phyloP scores from a whole-genome alignment of 2,888 invertebrate genomes.

The Tenthredo notha region DNA sequence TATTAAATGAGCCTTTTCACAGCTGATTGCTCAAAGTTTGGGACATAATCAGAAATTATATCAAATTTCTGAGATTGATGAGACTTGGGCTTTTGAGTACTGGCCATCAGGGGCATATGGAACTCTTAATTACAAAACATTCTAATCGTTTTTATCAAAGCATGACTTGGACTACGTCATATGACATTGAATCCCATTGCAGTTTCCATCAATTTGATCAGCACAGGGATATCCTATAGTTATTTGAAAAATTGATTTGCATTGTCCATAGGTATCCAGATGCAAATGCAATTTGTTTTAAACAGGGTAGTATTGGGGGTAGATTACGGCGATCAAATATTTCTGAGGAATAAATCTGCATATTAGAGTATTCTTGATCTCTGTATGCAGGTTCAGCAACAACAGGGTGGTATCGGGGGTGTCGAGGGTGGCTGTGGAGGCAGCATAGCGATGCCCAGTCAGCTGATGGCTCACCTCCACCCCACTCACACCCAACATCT shows the following conservation, averaged over 20 bases:
- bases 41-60: no score
- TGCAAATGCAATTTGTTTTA: not conserved
- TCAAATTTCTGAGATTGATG: no score
- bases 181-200: not conserved
- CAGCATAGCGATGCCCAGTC: slow-evolving; percentile 79
- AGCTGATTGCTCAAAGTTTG: no score
- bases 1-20: no score
- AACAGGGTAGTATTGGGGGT: not conserved
- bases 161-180: not conserved
- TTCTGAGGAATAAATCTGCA: slow-evolving; percentile 25
- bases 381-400: slow-evolving; percentile 68
- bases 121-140: no score
- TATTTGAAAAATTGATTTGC: not conserved
- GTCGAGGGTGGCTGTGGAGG: slow-evolving; percentile 67
- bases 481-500: slow-evolving; percentile 73
- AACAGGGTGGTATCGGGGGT: slow-evolving; percentile 63
- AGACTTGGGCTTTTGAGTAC: no score
- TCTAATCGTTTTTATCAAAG: not conserved
- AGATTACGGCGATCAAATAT: not conserved
- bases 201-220: not conserved
- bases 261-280: not conserved
- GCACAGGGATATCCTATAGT: not conserved
- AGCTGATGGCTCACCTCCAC: slow-evolving; percentile 83
- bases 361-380: slow-evolving; percentile 67
- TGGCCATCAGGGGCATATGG: no score